Evolutionary conservation across 2,113 vertebrate genomes (phyloP).

Genomic region (Macrotis lagotis): DNA sequence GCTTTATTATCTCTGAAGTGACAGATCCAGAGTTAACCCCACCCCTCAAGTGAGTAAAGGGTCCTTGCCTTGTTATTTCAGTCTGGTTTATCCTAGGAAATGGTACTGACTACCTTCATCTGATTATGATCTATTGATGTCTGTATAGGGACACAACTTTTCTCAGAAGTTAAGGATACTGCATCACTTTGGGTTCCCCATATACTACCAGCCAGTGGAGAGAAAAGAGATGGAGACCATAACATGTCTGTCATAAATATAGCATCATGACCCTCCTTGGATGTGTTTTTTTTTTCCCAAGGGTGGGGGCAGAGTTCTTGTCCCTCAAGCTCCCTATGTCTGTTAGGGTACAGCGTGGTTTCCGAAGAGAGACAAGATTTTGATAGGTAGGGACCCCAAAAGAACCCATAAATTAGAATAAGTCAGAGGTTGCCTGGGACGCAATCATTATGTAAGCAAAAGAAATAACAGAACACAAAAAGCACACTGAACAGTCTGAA

Average conservation of each 20-base stretch:
- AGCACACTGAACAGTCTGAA: not conserved
- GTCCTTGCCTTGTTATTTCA: not conserved
- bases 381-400: no score
- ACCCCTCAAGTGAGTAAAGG: not conserved
- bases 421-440: not conserved
- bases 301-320: not conserved
- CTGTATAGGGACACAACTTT: not conserved
- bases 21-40: not conserved
- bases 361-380: not conserved
- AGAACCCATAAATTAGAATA: not conserved
- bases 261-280: not conserved
- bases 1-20: not conserved
- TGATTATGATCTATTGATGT: not conserved
- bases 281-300: not conserved
- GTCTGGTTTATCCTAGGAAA: not conserved
- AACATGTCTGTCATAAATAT: not conserved
- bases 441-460: not conserved
- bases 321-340: not conserved
- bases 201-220: not conserved
- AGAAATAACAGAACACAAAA: not conserved
- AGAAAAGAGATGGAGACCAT: not conserved
- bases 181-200: not conserved
- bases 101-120: not conserved
- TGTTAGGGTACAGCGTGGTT: not conserved
- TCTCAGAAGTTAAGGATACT: not conserved